Percentiles rank a stretch among this genome's conserved stretches.
phyloP scores from a whole-genome alignment of 2,113 vertebrate genomes.

The Rhinopomastus cyanomelas region DNA sequence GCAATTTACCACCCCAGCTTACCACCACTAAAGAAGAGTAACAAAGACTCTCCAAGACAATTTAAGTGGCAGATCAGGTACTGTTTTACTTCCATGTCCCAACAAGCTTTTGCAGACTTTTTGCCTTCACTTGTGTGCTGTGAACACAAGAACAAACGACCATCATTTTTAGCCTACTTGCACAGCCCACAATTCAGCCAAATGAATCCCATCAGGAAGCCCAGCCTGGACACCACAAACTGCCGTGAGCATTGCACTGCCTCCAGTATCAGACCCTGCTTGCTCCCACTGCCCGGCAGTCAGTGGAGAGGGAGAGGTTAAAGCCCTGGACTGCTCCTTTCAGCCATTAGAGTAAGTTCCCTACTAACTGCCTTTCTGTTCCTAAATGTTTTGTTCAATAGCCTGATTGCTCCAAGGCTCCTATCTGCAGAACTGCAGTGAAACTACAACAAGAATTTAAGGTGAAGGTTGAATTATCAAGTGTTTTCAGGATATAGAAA shows the following conservation, averaged over 20 bases:
- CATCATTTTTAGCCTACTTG: conserved; percentile 11
- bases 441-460: conserved; percentile 44
- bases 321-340: background rate
- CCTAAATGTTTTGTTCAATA: conserved; percentile 39
- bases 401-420: conserved; percentile 41
- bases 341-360: background rate
- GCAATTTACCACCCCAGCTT: background rate
- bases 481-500: conserved; percentile 64
- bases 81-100: background rate
- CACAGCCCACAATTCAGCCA: background rate
- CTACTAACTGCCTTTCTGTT: conserved; percentile 22
- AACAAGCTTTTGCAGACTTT: background rate
- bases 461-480: conserved; percentile 61
- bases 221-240: background rate
- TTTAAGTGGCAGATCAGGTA: background rate
- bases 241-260: background rate
- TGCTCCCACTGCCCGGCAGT: background rate
- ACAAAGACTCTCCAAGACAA: background rate
- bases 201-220: conserved; percentile 20
- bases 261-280: background rate
- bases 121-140: background rate
- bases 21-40: background rate
- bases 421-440: conserved; percentile 27
- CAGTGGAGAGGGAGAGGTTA: background rate
- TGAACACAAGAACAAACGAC: background rate